Percentiles rank a stretch among this genome's conserved stretches.
phyloP scores from a whole-genome alignment of 2,888 invertebrate species.

The Hypercompe scribonia region DNA sequence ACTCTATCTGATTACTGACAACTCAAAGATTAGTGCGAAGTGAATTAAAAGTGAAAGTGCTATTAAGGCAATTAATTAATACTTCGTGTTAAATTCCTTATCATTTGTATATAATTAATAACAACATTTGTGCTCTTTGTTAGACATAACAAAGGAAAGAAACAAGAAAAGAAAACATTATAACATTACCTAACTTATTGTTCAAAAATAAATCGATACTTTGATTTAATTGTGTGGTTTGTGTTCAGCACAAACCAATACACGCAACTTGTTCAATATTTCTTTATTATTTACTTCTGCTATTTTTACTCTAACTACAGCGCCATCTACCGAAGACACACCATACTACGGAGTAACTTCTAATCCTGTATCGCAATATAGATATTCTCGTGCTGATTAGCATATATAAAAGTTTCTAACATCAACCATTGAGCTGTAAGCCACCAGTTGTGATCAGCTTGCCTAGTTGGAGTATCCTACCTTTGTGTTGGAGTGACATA shows the following conservation, averaged over 20 bases:
- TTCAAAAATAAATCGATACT: constrained; percentile 21
- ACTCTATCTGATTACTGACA: too few relatives aligned
- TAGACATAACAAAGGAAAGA: not conserved
- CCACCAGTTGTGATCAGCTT: too few relatives aligned
- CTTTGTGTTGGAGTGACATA: too few relatives aligned
- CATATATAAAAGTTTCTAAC: too few relatives aligned
- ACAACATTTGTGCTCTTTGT: not conserved
- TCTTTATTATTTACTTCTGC: too few relatives aligned
- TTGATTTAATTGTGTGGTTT: constrained; percentile 38
- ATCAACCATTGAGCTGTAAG: too few relatives aligned
- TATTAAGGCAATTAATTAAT: not conserved
- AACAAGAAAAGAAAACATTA: constrained; percentile 27
- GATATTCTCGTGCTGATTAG: too few relatives aligned
- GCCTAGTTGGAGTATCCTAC: too few relatives aligned
- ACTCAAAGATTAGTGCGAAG: not conserved
- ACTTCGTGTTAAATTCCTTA: not conserved
- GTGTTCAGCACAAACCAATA: not conserved
- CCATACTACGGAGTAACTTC: too few relatives aligned
- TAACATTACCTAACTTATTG: constrained; percentile 31
- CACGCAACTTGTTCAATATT: constrained; percentile 18
- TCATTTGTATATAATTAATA: not conserved
- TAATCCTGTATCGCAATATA: too few relatives aligned
- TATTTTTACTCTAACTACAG: too few relatives aligned
- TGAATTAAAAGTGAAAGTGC: not conserved
- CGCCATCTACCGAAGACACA: too few relatives aligned